These are phyloP conservation scores for Marmota flaviventris DNA, from an alignment of 2,113 vertebrate species.

Conservation along the genomic window DNA sequence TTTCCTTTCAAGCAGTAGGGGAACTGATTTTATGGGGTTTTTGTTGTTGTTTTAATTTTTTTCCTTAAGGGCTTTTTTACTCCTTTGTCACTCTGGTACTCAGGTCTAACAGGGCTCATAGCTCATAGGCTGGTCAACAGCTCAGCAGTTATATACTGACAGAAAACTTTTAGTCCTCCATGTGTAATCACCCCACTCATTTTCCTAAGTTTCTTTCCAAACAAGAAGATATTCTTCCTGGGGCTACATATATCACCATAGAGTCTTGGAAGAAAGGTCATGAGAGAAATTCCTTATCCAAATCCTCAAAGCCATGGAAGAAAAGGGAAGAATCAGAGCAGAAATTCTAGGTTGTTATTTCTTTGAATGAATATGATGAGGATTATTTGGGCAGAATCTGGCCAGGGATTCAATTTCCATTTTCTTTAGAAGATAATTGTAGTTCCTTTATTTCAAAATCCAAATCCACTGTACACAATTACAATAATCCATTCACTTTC, in stretches of 20 bases:
- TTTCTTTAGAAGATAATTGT: constrained; percentile 52
- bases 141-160: neutral
- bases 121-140: neutral
- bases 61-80: neutral
- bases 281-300: neutral
- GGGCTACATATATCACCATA: neutral
- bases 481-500: neutral
- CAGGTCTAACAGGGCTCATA: neutral
- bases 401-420: constrained; percentile 8
- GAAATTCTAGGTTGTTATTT: neutral
- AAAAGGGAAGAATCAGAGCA: neutral
- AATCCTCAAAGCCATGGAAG: neutral
- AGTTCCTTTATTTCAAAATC: constrained; percentile 52
- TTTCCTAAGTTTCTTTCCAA: constrained; percentile 52
- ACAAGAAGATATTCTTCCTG: neutral
- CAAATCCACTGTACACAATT: constrained; percentile 6
- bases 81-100: neutral
- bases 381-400: constrained; percentile 31
- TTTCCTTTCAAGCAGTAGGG: neutral
- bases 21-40: neutral
- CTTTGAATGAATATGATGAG: neutral
- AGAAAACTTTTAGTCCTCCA: neutral
- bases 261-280: neutral
- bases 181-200: neutral
- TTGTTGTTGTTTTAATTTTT: neutral